phyloP scores from a whole-genome alignment of 2,113 vertebrate genomes.

The Crotalus helleri region DNA sequence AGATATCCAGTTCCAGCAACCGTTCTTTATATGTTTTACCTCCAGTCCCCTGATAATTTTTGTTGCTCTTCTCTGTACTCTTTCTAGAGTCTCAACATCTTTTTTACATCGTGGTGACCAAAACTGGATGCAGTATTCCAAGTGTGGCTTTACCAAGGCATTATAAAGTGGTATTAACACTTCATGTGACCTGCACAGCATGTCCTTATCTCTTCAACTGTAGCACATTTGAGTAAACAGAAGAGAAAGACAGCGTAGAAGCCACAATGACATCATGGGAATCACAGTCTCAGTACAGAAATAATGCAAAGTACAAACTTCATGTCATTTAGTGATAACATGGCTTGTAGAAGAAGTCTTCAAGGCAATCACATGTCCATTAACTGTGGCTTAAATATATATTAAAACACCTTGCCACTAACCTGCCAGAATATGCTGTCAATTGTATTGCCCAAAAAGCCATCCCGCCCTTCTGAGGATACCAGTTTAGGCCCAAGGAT shows the following conservation, averaged over 20 bases:
- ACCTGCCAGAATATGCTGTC: conserved; percentile 99
- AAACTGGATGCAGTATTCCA: too few relatives aligned
- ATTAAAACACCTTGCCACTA: conserved; percentile 23
- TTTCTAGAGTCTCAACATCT: too few relatives aligned
- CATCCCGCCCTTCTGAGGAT: conserved; percentile 90
- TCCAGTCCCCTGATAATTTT: too few relatives aligned
- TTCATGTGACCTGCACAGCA: not conserved
- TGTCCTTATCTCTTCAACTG: not conserved
- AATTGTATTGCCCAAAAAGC: conserved; percentile 94
- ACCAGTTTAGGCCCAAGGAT: conserved; percentile 95
- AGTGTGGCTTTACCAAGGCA: too few relatives aligned
- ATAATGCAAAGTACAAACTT: not conserved
- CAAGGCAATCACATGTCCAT: not conserved
- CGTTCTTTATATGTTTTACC: too few relatives aligned
- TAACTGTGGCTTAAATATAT: not conserved
- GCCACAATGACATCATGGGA: not conserved
- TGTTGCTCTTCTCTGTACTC: too few relatives aligned
- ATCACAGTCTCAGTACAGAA: not conserved
- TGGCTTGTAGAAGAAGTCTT: not conserved
- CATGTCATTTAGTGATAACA: not conserved
- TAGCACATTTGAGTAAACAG: not conserved
- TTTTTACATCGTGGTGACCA: too few relatives aligned
- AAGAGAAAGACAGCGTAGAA: not conserved
- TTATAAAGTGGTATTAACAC: too few relatives aligned
- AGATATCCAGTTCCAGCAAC: too few relatives aligned